Evolutionary conservation across 2,888 invertebrate species (phyloP), one percentile per base, ranked within the genome.

Genomic region (Chymomyza caudatula): DNA sequence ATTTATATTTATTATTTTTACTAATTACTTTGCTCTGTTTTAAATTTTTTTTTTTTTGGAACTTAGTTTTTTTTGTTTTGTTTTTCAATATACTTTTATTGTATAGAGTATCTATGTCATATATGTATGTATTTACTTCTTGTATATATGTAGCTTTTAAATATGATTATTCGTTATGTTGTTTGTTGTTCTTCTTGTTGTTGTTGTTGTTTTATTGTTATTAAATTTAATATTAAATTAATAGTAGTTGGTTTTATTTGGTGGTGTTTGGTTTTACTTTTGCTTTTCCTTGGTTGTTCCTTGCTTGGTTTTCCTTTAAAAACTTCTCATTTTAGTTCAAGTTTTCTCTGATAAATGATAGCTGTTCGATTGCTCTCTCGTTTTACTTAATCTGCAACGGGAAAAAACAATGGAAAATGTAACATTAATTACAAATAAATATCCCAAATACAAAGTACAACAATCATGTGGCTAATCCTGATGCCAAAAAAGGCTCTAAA

Each of bases 161-260:
- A 87, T 88, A 88, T 88, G 82, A 87, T 85, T 88, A 80, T 80
- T 88, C 81, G 75, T 80, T 85, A 77, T 65, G 71, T 75, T 77
- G 57, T 65, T 67, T 71, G 44, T 47, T 62, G n/a, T n/a, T 25
- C 2, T 44, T 56, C 13, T 62, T 62, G 49, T 51, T 63, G n/a
- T 53, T 52, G 19, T 52, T 60, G 3, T 68, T 73, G 23, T 65
- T 70, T 64, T 70, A 47, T 73, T 66, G 64, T 66, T 64, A 66
- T 55, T 55, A 60, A 67, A 64, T 76, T 86, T 82, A 66, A 70
- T 65, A 60, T 69, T 65, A 78, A 71, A 74, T 76, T 88, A 81
- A 78, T 88, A 87, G 85, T 89, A 88, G 89, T 88, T 88, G 88
- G 88, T 88, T 87, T 88, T 88, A 76, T 84, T 89, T 89, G 90